Evolutionary conservation across 2,888 invertebrate species (phyloP).

Genomic region (Exocentrus adspersus): DNA sequence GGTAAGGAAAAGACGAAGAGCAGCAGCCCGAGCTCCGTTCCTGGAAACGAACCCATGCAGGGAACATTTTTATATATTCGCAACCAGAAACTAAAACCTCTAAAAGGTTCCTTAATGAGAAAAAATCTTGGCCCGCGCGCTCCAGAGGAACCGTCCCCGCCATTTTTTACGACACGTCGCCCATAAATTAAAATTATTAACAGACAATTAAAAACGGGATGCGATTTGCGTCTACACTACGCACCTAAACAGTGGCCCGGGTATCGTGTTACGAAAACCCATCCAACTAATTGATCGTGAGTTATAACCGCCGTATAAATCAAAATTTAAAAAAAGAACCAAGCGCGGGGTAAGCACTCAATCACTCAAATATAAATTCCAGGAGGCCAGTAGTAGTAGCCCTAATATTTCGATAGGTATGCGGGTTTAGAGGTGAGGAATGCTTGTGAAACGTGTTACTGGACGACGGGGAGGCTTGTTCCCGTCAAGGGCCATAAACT

Average conservation of each 20-base stretch:
- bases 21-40: too few relatives aligned
- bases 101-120: background rate
- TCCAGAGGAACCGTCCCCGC: background rate
- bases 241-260: constrained; percentile 29
- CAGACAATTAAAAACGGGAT: constrained; percentile 28
- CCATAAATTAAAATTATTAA: constrained; percentile 22
- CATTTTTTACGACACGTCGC: constrained; percentile 6
- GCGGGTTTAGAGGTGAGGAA: constrained; percentile 29
- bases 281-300: constrained; percentile 38
- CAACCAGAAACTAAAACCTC: too few relatives aligned
- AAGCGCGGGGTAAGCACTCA: constrained; percentile 15
- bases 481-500: constrained; percentile 49
- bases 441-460: constrained; percentile 28
- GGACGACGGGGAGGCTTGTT: constrained; percentile 17
- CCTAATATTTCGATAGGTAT: too few relatives aligned
- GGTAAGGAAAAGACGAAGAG: too few relatives aligned
- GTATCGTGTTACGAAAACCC: constrained; percentile 19
- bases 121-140: background rate
- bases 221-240: constrained; percentile 39
- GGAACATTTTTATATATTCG: too few relatives aligned
- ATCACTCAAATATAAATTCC: constrained; percentile 31
- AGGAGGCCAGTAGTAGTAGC: too few relatives aligned
- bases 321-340: constrained; percentile 38
- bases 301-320: constrained; percentile 38
- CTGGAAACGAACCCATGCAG: too few relatives aligned